Percentiles rank a stretch among this genome's conserved stretches.
phyloP scores from a whole-genome alignment of 2,888 invertebrate genomes.

The Hedya salicella region DNA sequence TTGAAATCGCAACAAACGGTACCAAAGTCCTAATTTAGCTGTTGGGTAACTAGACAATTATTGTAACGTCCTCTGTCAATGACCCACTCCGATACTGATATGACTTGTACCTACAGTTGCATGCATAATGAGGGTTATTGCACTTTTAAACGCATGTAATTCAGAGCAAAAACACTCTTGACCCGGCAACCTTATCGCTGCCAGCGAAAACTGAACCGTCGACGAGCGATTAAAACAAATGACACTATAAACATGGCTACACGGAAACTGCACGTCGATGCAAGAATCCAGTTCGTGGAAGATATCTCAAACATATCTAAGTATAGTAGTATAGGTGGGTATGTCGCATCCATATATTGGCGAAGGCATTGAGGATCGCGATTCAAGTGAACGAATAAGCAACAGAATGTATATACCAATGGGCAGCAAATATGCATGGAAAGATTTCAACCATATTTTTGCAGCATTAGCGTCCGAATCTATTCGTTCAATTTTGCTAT shows the following conservation, averaged over 20 bases:
- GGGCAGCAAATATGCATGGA: no score
- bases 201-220: slow-evolving; percentile 4
- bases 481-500: no score
- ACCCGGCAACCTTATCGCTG: slow-evolving; percentile 18
- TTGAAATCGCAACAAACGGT: slow-evolving; percentile 25
- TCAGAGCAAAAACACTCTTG: slow-evolving; percentile 19
- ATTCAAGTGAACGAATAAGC: no score
- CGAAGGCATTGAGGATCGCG: no score
- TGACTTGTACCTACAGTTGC: slow-evolving; percentile 18
- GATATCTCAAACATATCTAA: slow-evolving; percentile 12
- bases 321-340: no score
- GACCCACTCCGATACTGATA: slow-evolving; percentile 29
- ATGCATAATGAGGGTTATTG: slow-evolving; percentile 26
- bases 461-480: no score
- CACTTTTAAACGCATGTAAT: slow-evolving; percentile 22
- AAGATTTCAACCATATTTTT: no score
- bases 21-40: slow-evolving; percentile 19
- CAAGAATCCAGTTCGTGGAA: slow-evolving; percentile 8
- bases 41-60: slow-evolving; percentile 27
- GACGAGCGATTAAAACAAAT: slow-evolving; percentile 18
- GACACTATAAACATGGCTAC: slow-evolving; percentile 16
- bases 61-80: slow-evolving; percentile 38
- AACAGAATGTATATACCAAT: no score
- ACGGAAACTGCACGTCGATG: neutral
- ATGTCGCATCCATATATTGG: neutral